Base-by-base conservation (phyloP, 2,888 invertebrate species). In the Epistrophe grossulariae region DNA sequence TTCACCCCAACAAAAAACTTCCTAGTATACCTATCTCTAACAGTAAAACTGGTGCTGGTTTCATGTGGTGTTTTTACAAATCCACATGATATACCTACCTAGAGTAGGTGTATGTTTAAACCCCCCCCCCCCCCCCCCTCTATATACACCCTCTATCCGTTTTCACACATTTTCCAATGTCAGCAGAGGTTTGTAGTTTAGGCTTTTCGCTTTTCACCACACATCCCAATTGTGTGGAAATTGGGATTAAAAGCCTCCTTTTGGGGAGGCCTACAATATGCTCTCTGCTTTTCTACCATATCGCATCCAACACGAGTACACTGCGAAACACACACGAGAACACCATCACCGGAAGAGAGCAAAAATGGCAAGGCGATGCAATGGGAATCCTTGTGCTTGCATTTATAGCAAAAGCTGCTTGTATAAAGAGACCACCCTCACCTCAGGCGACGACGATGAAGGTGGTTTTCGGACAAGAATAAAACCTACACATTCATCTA, bases 201-300 rank as follows among this genome's bases (percentile, higher is more conserved):
- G 78, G 82, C 81, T 83, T 87, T 87, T 83, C 79, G 83, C 83
- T 87, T 87, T 87, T 87, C 87, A 87, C 87, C 87, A 87, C 83
- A 87, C 83, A 79, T 79, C 64, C 70, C 70, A 85, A 78, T 66
- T 73, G 72, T 62, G 68, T 81, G 80, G 77, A 84, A 68, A 72
- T 60, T 64, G 52, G 79, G 79, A 79, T 76, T 79, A 76, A 38
- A 70, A 71, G 72, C 64, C 68, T 73, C 72, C 59, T 60, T 70
- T 62, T 43, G 13, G 24, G 40, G 24, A 43, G 57, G 85, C 71
- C 55, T 80, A 31, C n/a, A n/a, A n/a, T 7, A 24, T n/a, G 57
- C 66, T 74, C 74, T 87, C 78, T 52, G 64, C 31, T 17, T 66
- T 72, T 72, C 52, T 43, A 72, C 70, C 68, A 40, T n/a, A n/a